These are phyloP conservation scores for Phoeniculus purpureus DNA, from an alignment of 2,797 vertebrate species.

Conservation along the genomic window DNA sequence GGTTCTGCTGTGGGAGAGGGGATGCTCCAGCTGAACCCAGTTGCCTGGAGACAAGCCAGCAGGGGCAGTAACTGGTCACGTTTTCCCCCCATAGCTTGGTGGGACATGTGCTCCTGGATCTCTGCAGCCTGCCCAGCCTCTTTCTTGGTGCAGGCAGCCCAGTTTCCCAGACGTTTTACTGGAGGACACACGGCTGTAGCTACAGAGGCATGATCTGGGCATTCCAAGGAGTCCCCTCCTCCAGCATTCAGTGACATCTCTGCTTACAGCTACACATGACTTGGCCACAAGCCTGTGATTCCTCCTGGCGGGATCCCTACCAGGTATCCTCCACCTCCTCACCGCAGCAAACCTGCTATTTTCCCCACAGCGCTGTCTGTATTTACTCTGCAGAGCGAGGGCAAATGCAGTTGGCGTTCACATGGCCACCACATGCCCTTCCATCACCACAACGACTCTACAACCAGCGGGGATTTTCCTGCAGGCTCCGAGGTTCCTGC, in stretches of 20 bases:
- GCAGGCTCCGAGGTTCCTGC: background rate
- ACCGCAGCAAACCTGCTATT: background rate
- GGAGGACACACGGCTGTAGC: background rate
- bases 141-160: background rate
- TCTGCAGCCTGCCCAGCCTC: background rate
- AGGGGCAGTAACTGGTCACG: background rate
- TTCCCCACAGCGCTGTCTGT: background rate
- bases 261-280: fast-evolving
- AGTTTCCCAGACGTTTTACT: background rate
- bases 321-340: background rate
- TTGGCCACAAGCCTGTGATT: background rate
- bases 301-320: background rate
- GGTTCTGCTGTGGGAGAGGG: fast-evolving
- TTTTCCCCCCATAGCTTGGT: background rate
- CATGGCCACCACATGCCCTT: background rate
- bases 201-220: background rate
- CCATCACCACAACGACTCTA: background rate
- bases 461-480: fast-evolving
- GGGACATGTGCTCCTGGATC: fast-evolving
- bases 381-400: background rate
- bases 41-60: background rate
- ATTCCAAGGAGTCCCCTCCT: background rate
- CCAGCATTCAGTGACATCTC: background rate
- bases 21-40: background rate
- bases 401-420: background rate